These are phyloP conservation scores for Lepus townsendii DNA, from an alignment of 2,797 vertebrate species.

Conservation along the genomic window DNA sequence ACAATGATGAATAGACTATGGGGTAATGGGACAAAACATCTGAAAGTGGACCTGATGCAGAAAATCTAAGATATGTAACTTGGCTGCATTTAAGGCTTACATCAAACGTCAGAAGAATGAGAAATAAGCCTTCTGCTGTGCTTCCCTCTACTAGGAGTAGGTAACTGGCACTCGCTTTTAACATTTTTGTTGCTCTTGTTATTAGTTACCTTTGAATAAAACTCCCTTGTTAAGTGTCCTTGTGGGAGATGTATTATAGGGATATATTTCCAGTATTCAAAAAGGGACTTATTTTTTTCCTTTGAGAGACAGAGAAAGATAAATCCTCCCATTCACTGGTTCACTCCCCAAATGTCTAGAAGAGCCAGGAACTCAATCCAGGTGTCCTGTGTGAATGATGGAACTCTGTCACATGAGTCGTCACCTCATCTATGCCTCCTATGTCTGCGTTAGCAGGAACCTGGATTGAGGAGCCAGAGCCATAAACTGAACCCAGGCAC, in stretches of 20 bases:
- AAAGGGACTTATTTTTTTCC: no score
- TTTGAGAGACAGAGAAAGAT: no score
- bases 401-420: no score
- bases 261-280: background rate
- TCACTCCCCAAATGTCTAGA: no score
- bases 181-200: background rate
- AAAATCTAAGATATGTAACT: background rate
- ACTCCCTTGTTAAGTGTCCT: background rate
- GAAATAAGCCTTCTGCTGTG: background rate
- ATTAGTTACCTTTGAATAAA: background rate
- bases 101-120: background rate
- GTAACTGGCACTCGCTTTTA: background rate
- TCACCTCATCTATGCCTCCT: no score
- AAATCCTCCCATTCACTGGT: no score
- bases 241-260: background rate
- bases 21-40: background rate
- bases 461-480: no score
- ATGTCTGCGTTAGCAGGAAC: no score
- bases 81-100: background rate
- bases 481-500: no score
- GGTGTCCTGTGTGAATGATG: no score
- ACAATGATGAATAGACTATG: background rate
- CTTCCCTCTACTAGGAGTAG: background rate
- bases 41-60: background rate
- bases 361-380: no score